A percentile compares a stretch with the other conserved stretches of the same genome.
These are phyloP conservation scores for Lacanobia wlatinum DNA, from an alignment of 2,888 invertebrate genomes.

Conservation along the genomic window DNA sequence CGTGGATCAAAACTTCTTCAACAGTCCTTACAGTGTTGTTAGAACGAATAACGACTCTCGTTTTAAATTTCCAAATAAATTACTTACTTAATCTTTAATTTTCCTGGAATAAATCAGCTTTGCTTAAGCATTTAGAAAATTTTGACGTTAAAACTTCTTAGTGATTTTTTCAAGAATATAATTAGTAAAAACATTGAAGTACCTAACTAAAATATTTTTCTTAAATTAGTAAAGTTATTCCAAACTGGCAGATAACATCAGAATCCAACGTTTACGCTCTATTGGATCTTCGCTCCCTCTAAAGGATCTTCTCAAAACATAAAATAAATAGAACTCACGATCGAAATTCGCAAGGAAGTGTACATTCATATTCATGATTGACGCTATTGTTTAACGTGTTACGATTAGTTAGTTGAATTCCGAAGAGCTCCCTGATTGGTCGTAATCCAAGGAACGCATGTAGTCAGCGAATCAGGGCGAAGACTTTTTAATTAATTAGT, in stretches of 20 bases:
- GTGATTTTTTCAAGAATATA: neutral
- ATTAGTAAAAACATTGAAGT: neutral
- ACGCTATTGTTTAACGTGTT: slow-evolving; percentile 53
- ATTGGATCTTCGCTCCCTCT: slow-evolving; percentile 18
- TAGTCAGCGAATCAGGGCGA: slow-evolving; percentile 38
- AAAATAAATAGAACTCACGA: slow-evolving; percentile 51
- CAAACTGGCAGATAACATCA: slow-evolving; percentile 19
- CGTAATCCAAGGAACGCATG: slow-evolving; percentile 52
- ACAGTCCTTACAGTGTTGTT: neutral
- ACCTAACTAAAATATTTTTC: neutral
- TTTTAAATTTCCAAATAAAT: neutral
- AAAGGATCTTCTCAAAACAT: slow-evolving; percentile 29
- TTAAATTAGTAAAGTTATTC: neutral
- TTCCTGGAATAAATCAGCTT: neutral
- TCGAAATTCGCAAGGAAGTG: slow-evolving; percentile 35
- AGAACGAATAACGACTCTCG: neutral
- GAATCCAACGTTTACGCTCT: slow-evolving; percentile 30
- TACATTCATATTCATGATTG: slow-evolving; percentile 64
- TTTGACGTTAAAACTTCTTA: neutral
- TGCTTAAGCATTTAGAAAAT: neutral
- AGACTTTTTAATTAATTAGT: slow-evolving; percentile 67
- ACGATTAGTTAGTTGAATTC: slow-evolving; percentile 60
- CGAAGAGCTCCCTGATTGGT: slow-evolving; percentile 48
- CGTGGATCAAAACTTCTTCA: neutral
- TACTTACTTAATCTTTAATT: neutral